Conservation (phyloP, 2,888 invertebrate genomes). For the Allophyes oxyacanthae region DNA sequence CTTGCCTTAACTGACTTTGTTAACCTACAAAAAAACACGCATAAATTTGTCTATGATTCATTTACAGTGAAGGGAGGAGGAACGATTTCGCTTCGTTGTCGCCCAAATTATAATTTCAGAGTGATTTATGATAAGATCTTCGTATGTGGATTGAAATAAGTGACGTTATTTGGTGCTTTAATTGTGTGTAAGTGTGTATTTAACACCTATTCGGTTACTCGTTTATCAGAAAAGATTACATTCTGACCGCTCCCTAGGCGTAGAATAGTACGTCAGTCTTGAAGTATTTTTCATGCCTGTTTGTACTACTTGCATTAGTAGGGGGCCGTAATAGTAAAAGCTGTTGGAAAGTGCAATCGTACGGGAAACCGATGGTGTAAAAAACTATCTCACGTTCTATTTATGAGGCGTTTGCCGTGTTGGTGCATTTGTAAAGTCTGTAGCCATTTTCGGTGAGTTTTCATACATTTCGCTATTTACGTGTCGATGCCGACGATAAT, state of each 20-base stretch:
- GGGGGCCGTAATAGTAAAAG: slow-evolving; percentile 86
- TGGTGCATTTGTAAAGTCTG: slow-evolving; percentile 78
- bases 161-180: slow-evolving; percentile 74
- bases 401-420: slow-evolving; percentile 75
- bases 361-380: slow-evolving; percentile 81
- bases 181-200: slow-evolving; percentile 71
- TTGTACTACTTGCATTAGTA: slow-evolving; percentile 85
- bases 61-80: slow-evolving; percentile 84
- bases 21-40: slow-evolving; percentile 41
- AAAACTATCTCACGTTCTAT: slow-evolving; percentile 85
- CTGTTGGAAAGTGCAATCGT: slow-evolving; percentile 87
- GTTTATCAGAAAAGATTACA: slow-evolving; percentile 74
- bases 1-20: slow-evolving; percentile 38
- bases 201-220: slow-evolving; percentile 59
- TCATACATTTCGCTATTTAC: slow-evolving; percentile 76
- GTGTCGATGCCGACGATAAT: slow-evolving; percentile 68
- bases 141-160: slow-evolving; percentile 74
- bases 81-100: slow-evolving; percentile 87
- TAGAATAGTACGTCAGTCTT: slow-evolving; percentile 82
- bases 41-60: slow-evolving; percentile 76
- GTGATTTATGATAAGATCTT: slow-evolving; percentile 78
- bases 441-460: slow-evolving; percentile 86
- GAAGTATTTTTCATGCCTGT: slow-evolving; percentile 86
- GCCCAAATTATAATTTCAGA: slow-evolving; percentile 78
- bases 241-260: slow-evolving; percentile 87